Conservation (phyloP, 2,113 vertebrate genomes). For the Synchiropus splendidus region DNA sequence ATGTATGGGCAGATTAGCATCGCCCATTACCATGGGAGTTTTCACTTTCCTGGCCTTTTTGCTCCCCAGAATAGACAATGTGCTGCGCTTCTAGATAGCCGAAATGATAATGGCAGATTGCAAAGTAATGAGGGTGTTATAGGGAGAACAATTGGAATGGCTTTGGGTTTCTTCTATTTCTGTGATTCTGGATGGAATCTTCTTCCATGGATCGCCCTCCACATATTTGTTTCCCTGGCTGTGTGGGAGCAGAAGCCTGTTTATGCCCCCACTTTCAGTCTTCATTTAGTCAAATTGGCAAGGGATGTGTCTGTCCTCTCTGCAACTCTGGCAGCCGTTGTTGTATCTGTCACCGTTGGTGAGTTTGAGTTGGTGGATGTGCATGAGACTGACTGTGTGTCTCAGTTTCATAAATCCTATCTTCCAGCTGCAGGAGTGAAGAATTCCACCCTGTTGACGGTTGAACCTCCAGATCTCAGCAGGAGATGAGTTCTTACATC, state of each 20-base stretch:
- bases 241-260: constrained; percentile 13
- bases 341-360: constrained; percentile 25
- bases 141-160: constrained; percentile 1
- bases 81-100: not conserved
- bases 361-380: constrained; percentile 26
- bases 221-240: constrained; percentile 20
- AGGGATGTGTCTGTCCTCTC: constrained; percentile 17
- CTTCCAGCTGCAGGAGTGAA: constrained; percentile 22
- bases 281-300: constrained; percentile 36
- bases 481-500: constrained; percentile 26
- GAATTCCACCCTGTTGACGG: constrained; percentile 13
- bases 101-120: constrained; percentile 10
- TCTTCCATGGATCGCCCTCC: constrained; percentile 1
- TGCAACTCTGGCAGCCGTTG: constrained; percentile 24
- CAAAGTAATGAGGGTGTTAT: constrained; percentile 21
- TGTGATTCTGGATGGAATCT: constrained; percentile 9
- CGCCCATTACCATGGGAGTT: too few species aligned
- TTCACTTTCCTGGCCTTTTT: too few species aligned
- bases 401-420: constrained; percentile 29
- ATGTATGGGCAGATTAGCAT: too few species aligned
- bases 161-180: constrained; percentile 10
- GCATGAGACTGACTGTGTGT: constrained; percentile 8
- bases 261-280: constrained; percentile 16
- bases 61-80: constrained; percentile 3
- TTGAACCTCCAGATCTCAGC: constrained; percentile 33